Evolutionary conservation across 2,888 invertebrate genomes (phyloP).

Genomic region (Lamellibrachia satsuma): DNA sequence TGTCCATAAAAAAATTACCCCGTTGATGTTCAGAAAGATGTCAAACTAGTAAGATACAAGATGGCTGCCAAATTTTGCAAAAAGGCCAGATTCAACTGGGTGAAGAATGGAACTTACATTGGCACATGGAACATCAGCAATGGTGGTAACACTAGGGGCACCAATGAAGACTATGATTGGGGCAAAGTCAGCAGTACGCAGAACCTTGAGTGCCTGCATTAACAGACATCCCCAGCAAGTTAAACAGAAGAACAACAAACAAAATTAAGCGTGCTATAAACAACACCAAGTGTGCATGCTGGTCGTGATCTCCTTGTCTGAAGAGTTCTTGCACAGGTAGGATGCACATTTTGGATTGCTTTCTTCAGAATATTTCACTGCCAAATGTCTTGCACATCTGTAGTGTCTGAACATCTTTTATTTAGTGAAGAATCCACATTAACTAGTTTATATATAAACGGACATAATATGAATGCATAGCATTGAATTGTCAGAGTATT

Average conservation of each 20-base stretch:
- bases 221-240: background rate
- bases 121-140: conserved; percentile 57
- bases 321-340: background rate
- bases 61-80: no score
- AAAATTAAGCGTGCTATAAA: background rate
- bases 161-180: conserved; percentile 99
- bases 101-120: background rate
- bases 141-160: conserved; percentile 83
- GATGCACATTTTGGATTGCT: background rate
- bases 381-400: background rate
- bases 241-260: conserved; percentile 20
- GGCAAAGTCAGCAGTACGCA: conserved; percentile 96
- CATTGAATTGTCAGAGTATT: background rate
- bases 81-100: background rate
- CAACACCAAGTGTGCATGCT: conserved; percentile 13
- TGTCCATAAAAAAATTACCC: no score
- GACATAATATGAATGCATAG: background rate
- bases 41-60: no score
- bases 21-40: no score
- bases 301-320: background rate
- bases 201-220: conserved; percentile 89
- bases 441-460: background rate
- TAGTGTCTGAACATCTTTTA: background rate
- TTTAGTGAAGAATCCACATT: background rate
- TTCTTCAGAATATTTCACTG: background rate